Evolutionary conservation across 2,113 vertebrate species (phyloP).

Genomic region (Catharus fuscescens): DNA sequence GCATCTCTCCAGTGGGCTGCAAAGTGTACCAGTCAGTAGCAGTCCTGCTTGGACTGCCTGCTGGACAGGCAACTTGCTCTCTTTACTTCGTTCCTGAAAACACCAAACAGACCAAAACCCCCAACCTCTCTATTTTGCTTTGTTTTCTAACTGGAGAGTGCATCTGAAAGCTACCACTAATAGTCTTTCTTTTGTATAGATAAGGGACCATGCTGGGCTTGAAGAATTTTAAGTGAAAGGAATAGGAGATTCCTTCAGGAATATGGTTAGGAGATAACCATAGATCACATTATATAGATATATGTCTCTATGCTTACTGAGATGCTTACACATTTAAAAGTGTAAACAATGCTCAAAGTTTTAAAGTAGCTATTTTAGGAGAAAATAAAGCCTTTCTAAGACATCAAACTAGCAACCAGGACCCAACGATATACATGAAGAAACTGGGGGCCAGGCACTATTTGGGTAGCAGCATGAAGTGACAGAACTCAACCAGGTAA

Average conservation of each 20-base stretch:
- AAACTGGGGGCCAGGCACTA: not conserved
- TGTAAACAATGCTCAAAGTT: not conserved
- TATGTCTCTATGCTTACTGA: not conserved
- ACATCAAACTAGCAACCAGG: not conserved
- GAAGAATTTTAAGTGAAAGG: not conserved
- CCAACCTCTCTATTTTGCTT: not conserved
- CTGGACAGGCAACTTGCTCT: not conserved
- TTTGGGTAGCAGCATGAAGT: slow-evolving; percentile 29
- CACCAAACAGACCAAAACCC: fast-evolving
- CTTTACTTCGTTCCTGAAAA: not conserved
- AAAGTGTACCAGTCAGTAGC: not conserved
- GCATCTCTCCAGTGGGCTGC: not conserved
- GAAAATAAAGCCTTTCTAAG: not conserved
- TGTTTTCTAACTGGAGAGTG: not conserved
- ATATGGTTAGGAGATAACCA: not conserved
- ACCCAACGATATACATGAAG: not conserved
- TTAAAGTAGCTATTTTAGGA: not conserved
- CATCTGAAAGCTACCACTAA: not conserved
- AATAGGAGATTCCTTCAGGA: no score
- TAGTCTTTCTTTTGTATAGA: not conserved
- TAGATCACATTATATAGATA: not conserved
- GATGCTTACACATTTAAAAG: not conserved
- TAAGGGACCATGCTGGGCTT: not conserved
- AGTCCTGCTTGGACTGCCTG: not conserved
- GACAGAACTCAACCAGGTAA: slow-evolving; percentile 36